Percentiles rank a stretch among this genome's conserved stretches.
Evolutionary conservation across 2,888 invertebrate genomes (phyloP).

Genomic region (Zootermopsis nevadensis): DNA sequence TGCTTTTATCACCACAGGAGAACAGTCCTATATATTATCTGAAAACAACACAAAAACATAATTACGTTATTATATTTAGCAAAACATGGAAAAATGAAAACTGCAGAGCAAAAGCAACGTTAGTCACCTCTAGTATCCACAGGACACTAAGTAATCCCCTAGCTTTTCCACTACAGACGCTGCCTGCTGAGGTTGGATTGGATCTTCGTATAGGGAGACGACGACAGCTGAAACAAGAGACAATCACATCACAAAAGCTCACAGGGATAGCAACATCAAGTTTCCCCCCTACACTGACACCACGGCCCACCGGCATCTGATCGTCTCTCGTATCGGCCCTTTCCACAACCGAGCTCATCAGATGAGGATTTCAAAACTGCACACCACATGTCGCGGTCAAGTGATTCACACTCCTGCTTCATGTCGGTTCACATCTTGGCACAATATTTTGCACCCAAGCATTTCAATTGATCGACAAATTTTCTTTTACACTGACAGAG

Average conservation of each 20-base stretch:
- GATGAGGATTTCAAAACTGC: too few species aligned
- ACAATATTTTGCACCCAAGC: slow-evolving; percentile 48
- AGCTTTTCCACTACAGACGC: slow-evolving; percentile 97
- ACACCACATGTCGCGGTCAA: too few species aligned
- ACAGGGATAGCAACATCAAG: too few species aligned
- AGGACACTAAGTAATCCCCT: slow-evolving; percentile 96
- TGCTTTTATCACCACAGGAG: slow-evolving; percentile 53
- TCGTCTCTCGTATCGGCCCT: too few species aligned
- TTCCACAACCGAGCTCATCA: too few species aligned
- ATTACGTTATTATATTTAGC: not conserved
- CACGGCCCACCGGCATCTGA: too few species aligned
- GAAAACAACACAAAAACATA: slow-evolving; percentile 43
- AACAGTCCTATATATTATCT: slow-evolving; percentile 54
- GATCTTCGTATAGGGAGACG: slow-evolving; percentile 94
- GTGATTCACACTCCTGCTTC: too few species aligned
- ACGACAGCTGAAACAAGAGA: slow-evolving; percentile 82
- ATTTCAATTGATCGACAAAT: too few species aligned
- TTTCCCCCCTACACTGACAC: too few species aligned
- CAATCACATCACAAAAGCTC: not conserved
- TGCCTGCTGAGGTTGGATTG: slow-evolving; percentile 96
- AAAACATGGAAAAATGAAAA: not conserved
- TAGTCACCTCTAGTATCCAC: slow-evolving; percentile 83
- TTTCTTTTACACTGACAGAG: slow-evolving; percentile 48
- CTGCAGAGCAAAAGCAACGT: not conserved
- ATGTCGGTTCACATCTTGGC: too few species aligned